Base-by-base conservation (phyloP, 1,140 invertebrate genomes). In the Hyposmocoma kahamanoa region DNA sequence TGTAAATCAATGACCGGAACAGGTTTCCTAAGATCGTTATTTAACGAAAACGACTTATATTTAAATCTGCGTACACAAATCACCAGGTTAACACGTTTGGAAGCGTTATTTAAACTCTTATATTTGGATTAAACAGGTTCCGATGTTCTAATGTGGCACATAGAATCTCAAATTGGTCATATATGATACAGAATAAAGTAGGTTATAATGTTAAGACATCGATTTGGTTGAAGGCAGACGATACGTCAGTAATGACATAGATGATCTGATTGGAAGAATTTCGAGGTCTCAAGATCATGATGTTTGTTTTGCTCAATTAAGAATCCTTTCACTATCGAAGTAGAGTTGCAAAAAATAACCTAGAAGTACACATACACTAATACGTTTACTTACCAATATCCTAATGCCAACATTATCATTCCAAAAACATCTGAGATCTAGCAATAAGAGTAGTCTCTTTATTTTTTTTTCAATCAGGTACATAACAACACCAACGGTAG, bases 1-100 rank as follows among this genome's bases (percentile, higher is more conserved):
- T 20, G 13, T 44, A 59, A 46, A 66, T 67, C 63, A 74, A 75
- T 68, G 59, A 53, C 59, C 46, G 32, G 26, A 63, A 73, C 69
- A 51, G 62, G 69, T 72, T 62, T 17, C 17, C 4, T 20, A 6
- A 18, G 32, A 22, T 17, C n/a, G 49, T 49, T 49, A 34, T 51
- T 51, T 46, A 43, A 47, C 54, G 48, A 42, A 45, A 45, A 50
- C 41, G 36, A 47, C 22, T 43, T 51, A 38, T 41, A 49, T 59
- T 56, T 45, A 55, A 56, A 57, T 53, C 26, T 47, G 53, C 59
- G 45, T 22, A 46, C 50, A 56, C 59, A 62, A 62, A 56, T 62
- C 56, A 50, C 54, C 44, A 43, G 32, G 32, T 32, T 42, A 59
- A 59, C 59, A 54, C 46, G 47, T 52, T 62, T 13, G 22, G 18